Percentiles rank a stretch among this genome's conserved stretches.
Evolutionary conservation across 2,113 vertebrate species (phyloP).

Genomic region (Mormoops blainvillei): DNA sequence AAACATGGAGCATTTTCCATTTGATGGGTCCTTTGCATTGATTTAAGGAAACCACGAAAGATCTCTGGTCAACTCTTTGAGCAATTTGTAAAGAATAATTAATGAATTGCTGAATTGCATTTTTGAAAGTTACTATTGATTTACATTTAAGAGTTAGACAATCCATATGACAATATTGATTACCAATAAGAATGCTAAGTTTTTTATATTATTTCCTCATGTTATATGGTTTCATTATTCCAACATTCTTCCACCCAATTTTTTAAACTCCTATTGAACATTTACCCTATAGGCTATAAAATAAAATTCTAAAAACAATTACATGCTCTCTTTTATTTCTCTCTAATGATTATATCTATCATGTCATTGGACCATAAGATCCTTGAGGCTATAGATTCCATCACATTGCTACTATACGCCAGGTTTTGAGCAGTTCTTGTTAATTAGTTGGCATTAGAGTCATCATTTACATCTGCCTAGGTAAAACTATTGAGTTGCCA

Average conservation of each 20-base stretch:
- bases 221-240: not conserved
- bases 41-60: constrained; percentile 28
- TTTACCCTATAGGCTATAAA: not conserved
- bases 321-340: not conserved
- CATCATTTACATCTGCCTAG: not conserved
- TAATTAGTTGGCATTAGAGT: not conserved
- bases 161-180: constrained; percentile 56
- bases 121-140: constrained; percentile 56
- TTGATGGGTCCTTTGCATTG: constrained; percentile 37
- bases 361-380: not conserved
- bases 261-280: not conserved
- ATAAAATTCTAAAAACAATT: not conserved
- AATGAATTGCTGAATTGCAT: constrained; percentile 64
- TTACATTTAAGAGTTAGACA: constrained; percentile 59
- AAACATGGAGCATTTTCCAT: not conserved
- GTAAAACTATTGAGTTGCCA: not conserved
- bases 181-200: constrained; percentile 40
- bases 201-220: constrained; percentile 32
- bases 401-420: not conserved
- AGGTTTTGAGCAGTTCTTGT: not conserved
- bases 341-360: not conserved
- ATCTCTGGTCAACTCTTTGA: constrained; percentile 37
- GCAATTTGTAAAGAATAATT: constrained; percentile 64
- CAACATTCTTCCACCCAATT: not conserved
- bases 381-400: not conserved